phyloP scores from a whole-genome alignment of 1,140 invertebrate species.

The Drosophila ficusphila region DNA sequence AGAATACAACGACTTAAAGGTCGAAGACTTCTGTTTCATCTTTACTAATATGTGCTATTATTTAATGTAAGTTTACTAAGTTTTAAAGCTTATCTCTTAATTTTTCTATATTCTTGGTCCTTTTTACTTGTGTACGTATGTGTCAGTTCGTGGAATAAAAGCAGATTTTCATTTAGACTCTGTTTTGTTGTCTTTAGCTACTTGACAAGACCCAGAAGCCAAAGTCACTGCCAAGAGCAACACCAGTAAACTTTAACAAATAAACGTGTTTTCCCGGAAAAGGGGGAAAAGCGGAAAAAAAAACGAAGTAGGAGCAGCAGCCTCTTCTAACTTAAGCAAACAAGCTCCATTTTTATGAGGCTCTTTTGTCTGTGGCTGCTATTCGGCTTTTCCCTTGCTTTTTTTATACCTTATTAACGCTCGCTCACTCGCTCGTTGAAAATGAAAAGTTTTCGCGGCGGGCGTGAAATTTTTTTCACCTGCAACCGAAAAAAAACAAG shows the following conservation, averaged over 20 bases:
- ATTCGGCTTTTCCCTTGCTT: conserved; percentile 11
- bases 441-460: conserved; percentile 66
- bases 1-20: too few relatives aligned
- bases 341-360: conserved; percentile 71
- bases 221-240: conserved; percentile 80
- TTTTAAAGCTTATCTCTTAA: too few relatives aligned
- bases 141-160: conserved; percentile 35
- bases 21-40: too few relatives aligned
- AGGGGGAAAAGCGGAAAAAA: conserved; percentile 1
- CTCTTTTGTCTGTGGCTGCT: conserved; percentile 49
- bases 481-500: conserved; percentile 8
- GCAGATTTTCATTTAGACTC: conserved; percentile 38
- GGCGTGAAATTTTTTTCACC: conserved; percentile 61
- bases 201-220: conserved; percentile 35
- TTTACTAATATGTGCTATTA: too few relatives aligned
- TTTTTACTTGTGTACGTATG: conserved; percentile 7
- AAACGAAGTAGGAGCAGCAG: conserved; percentile 23
- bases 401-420: conserved; percentile 77
- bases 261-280: conserved; percentile 48
- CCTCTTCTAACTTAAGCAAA: conserved; percentile 58
- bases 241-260: conserved; percentile 53
- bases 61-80: too few relatives aligned
- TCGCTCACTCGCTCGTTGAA: conserved; percentile 39
- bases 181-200: conserved; percentile 45
- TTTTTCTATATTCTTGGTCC: too few relatives aligned